Conservation (phyloP, 2,113 vertebrate genomes). For the Callorhinus ursinus region DNA sequence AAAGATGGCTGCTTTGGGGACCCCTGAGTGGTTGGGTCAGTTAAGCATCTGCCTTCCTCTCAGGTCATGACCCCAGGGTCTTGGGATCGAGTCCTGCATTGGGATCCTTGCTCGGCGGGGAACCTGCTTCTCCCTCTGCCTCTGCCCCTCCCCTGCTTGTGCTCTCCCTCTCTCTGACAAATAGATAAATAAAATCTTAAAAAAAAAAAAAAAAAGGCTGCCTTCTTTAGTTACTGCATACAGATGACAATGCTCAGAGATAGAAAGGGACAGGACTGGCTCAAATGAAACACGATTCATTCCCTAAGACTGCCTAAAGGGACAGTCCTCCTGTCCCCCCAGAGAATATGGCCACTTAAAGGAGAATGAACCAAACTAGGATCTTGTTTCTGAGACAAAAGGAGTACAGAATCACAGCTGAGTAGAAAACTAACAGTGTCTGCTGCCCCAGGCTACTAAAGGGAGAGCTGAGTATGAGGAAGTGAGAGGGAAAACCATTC, state of each 20-base stretch:
- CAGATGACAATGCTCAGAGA: background rate
- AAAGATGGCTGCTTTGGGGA: background rate
- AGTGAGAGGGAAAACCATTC: background rate
- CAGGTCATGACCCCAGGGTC: no score
- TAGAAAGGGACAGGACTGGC: background rate
- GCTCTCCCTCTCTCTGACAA: background rate
- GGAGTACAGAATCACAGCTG: background rate
- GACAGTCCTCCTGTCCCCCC: background rate
- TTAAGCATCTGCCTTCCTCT: background rate
- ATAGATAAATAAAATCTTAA: background rate
- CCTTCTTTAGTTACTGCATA: background rate
- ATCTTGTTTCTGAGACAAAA: background rate
- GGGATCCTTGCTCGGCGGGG: background rate
- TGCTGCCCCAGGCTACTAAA: background rate
- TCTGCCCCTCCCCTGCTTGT: background rate
- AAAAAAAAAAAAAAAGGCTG: background rate
- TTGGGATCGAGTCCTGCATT: background rate
- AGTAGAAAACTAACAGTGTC: background rate
- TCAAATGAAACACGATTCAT: background rate
- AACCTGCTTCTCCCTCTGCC: background rate
- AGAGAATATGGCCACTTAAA: background rate
- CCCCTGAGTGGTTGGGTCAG: background rate
- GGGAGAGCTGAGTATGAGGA: background rate
- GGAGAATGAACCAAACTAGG: background rate
- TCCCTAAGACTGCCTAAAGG: background rate